Conservation (phyloP, 2,113 vertebrate genomes). For the Pluvialis apricaria region DNA sequence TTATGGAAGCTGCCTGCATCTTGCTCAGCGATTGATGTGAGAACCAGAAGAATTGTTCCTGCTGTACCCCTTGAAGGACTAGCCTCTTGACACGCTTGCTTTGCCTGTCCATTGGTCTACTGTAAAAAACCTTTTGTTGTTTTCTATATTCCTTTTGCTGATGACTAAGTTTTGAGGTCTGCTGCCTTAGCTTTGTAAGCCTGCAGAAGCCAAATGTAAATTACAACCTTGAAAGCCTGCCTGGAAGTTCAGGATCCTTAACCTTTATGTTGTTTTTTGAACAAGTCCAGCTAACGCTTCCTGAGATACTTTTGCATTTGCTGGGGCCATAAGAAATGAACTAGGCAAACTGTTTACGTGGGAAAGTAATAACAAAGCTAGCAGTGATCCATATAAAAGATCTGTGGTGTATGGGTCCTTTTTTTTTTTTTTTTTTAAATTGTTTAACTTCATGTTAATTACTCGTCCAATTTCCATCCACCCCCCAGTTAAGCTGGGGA, state of each 20-base stretch:
- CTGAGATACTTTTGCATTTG: neutral
- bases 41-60: slow-evolving; percentile 4
- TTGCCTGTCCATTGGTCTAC: neutral
- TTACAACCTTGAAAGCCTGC: neutral
- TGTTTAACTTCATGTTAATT: neutral
- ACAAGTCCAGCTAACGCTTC: neutral
- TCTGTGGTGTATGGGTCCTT: rapidly evolving
- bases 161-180: slow-evolving; percentile 18
- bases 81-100: neutral
- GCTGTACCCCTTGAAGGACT: neutral
- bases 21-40: neutral
- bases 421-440: neutral
- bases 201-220: neutral
- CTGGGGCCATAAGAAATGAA: neutral
- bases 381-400: neutral
- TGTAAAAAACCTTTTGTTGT: neutral
- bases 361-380: neutral
- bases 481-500: neutral
- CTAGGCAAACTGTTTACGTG: neutral
- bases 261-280: neutral
- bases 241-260: neutral
- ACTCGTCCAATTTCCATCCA: rapidly evolving
- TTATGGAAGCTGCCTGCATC: neutral
- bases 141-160: neutral
- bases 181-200: neutral